A percentile compares a stretch with the other conserved stretches of the same genome.
Evolutionary conservation across 2,113 vertebrate species (phyloP).

Genomic region (Calidris pugnax): DNA sequence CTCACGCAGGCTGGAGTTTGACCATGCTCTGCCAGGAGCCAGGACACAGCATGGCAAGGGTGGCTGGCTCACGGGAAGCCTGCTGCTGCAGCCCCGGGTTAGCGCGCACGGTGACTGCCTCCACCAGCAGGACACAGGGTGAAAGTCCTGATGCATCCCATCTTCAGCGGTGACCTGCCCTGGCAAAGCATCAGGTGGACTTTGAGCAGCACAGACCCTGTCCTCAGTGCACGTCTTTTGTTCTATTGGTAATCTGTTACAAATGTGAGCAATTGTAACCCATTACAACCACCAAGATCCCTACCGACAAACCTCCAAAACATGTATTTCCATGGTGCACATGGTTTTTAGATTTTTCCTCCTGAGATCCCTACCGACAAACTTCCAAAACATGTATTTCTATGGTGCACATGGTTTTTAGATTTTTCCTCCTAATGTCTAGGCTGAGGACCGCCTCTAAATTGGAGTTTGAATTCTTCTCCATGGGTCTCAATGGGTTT

Average conservation of each 20-base stretch:
- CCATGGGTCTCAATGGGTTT: background rate
- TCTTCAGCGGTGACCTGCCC: background rate
- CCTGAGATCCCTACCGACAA: background rate
- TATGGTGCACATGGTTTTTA: fast-evolving
- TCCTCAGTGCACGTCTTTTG: fast-evolving
- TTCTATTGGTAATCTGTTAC: background rate
- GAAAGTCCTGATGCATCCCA: fast-evolving
- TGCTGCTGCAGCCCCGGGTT: background rate
- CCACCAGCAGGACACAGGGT: fast-evolving
- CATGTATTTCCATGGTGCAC: fast-evolving
- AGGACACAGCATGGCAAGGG: fast-evolving
- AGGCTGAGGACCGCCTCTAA: background rate
- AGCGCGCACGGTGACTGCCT: fast-evolving
- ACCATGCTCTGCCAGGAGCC: background rate
- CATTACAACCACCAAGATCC: fast-evolving
- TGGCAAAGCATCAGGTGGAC: fast-evolving
- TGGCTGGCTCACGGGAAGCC: fast-evolving
- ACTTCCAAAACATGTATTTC: background rate
- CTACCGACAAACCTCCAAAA: background rate
- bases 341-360: no score
- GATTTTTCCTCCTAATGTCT: no score
- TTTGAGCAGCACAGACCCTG: fast-evolving
- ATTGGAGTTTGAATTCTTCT: background rate
- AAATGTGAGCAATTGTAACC: no score
- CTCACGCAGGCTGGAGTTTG: background rate